Conservation (phyloP, 2,888 invertebrate genomes). For the Chrysolina haemoptera region DNA sequence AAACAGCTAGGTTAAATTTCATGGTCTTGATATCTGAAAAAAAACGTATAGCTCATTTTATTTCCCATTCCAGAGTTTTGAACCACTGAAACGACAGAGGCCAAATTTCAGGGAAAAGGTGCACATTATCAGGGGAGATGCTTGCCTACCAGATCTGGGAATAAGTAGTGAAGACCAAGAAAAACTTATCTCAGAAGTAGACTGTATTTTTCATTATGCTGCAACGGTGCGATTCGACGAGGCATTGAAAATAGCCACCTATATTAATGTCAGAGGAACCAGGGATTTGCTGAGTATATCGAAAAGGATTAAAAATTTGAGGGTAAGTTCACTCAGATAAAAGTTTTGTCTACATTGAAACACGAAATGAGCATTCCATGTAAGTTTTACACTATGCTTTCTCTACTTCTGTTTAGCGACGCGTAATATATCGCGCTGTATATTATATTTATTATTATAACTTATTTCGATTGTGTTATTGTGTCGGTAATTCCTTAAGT, state of each 20-base stretch:
- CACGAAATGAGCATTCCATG: too few relatives aligned
- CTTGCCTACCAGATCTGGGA: constrained; percentile 72
- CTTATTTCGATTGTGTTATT: too few relatives aligned
- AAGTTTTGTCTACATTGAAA: too few relatives aligned
- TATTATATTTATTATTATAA: too few relatives aligned
- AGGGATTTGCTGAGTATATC: constrained; percentile 77
- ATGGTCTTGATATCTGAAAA: too few relatives aligned
- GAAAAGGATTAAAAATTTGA: constrained; percentile 76
- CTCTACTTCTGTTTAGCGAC: too few relatives aligned
- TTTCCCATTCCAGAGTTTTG: constrained; percentile 55
- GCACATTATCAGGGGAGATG: constrained; percentile 73
- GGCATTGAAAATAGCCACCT: constrained; percentile 76
- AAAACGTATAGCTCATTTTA: neutral
- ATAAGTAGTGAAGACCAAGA: constrained; percentile 69
- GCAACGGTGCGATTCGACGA: constrained; percentile 86
- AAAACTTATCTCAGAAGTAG: constrained; percentile 72
- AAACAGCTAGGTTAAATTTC: too few relatives aligned
- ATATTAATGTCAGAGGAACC: constrained; percentile 80
- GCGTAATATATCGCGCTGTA: too few relatives aligned
- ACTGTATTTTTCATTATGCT: constrained; percentile 82
- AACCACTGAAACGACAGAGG: constrained; percentile 68
- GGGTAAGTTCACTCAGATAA: constrained; percentile 68
- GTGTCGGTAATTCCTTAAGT: too few relatives aligned
- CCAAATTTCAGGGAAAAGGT: constrained; percentile 74
- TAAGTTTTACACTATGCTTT: too few relatives aligned